Base-by-base conservation (phyloP, 2,113 vertebrate genomes). In the Fulmarus glacialis region DNA sequence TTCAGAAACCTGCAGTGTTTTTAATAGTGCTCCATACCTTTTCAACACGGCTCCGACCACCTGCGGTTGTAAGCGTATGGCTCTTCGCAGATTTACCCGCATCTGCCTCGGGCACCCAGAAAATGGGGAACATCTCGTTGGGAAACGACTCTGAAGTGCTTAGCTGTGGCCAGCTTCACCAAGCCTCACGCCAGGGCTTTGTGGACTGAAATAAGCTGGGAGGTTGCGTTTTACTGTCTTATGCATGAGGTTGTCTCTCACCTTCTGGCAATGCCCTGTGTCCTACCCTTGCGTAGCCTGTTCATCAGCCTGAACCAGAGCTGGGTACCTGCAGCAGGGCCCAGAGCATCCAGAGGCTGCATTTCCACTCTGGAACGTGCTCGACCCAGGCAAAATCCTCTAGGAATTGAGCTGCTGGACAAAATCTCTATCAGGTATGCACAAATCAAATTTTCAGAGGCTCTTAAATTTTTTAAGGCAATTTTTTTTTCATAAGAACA, bases 41-140 rank as follows among this genome's bases (percentile, higher is more conserved):
- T 64, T 36, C 52, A 29, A 29, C 40, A 13, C 0, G 0, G 30
- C 30, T 55, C 59, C 1, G 2, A 78, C 36, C 21, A 71, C 23
- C 52, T 20, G 19, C 13, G 30, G 50, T 9, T 64, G 11, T 18
- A 42, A 78, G 71, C 6, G 2, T 9, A 3, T 4, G 24, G 32
- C 42, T 53, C 40, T 40, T 17, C 18, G 40, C 22, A 71, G 45
- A 50, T 56, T 23, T 24, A n/a, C 12, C 8, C 1, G 3, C 36
- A 8, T 21, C 38, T 45, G n/a, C 64, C 38, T 40, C 4, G 0
- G 43, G 66, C 45, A 48, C 29, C 21, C 70, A 47, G 20, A 36
- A 47, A 42, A 70, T 1, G 8, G 30, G 38, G 70, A 87, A 47
- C 38, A 56, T 83, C 58, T 30, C 8, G 0, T 2, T 23, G 64